These are phyloP conservation scores for Odocoileus hemionus DNA, from an alignment of 2,113 vertebrate genomes.

Conservation along the genomic window DNA sequence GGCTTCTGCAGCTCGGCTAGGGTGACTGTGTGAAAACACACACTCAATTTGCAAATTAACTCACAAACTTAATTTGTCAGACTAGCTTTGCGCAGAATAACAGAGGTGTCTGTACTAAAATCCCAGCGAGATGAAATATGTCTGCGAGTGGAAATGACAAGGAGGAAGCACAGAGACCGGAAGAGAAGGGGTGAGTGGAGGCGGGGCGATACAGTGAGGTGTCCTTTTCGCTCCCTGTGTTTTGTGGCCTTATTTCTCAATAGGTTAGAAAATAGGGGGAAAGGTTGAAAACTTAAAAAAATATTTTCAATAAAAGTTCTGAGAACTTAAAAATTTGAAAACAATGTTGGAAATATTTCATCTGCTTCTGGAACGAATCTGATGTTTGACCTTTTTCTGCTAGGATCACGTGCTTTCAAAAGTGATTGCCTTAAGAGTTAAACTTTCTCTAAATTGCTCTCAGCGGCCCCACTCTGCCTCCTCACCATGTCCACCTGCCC, in stretches of 20 bases:
- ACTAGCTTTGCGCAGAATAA: not conserved
- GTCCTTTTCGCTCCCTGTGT: rapidly evolving
- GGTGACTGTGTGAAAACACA: not conserved
- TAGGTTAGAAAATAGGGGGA: not conserved
- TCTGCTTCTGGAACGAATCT: not conserved
- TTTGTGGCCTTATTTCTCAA: not conserved
- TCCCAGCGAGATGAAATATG: rapidly evolving
- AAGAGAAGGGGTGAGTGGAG: rapidly evolving
- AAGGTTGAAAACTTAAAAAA: not conserved
- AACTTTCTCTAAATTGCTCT: not conserved
- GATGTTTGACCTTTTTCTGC: not conserved
- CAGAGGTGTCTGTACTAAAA: not conserved
- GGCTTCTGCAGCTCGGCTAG: rapidly evolving
- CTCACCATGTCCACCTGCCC: rapidly evolving
- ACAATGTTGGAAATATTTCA: not conserved
- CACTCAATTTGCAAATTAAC: not conserved
- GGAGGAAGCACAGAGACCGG: not conserved
- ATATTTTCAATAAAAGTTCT: not conserved
- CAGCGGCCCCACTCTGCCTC: rapidly evolving
- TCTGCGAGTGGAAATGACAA: not conserved
- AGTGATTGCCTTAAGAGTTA: not conserved
- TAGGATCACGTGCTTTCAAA: not conserved
- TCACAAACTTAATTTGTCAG: not conserved
- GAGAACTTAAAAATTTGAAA: not conserved
- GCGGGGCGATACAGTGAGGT: rapidly evolving